Evolutionary conservation across 2,113 vertebrate species (phyloP), one percentile per base, ranked within the genome.

Genomic region (Coptodon bakossiorum): DNA sequence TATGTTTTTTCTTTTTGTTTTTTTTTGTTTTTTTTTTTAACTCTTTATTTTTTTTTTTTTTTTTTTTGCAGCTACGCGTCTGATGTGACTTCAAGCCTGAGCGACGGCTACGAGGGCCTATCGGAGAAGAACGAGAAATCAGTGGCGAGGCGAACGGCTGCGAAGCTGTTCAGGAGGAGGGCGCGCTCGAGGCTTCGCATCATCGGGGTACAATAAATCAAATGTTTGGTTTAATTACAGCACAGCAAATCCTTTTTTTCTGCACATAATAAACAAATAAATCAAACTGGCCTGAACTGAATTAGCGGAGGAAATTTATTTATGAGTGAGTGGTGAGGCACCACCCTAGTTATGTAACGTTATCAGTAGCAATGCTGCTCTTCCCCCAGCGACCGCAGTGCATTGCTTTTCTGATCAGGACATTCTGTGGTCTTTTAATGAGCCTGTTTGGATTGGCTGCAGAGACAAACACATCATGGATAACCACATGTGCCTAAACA

Each of bases 101-200:
- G 98, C 0, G 98, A 99, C 0, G 95, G 97, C 81, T 97, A 94
- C 2, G 98, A 99, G 93, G 97, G 98, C 79, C 94, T 96, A 36
- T 96, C 97, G 0, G 98, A 98, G 92, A 95, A 93, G 68, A 94
- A 71, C 16, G 3, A 89, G 19, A 97, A 97, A 63, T 88, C 96
- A 10, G 96, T 93, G 0, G 93, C 93, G 50, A 97, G 95, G 89
- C 89, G 96, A n/a, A 95, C 93, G 0, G 84, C 95, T 1, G 97
- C 94, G 4, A 99, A 97, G 93, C 96, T 97, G 71, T 96, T 97
- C 92, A 95, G 98, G 80, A 97, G 97, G 57, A 96, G 98, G 88
- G 96, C 97, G 1, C 96, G 98, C 7, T 98, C 98, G 1, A 95
- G 98, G 66, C 97, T 99, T 14, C 97, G 98, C 48, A 98, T 99